Base-by-base conservation (phyloP, 2,888 invertebrate species). In the Sminthurides aquaticus region DNA sequence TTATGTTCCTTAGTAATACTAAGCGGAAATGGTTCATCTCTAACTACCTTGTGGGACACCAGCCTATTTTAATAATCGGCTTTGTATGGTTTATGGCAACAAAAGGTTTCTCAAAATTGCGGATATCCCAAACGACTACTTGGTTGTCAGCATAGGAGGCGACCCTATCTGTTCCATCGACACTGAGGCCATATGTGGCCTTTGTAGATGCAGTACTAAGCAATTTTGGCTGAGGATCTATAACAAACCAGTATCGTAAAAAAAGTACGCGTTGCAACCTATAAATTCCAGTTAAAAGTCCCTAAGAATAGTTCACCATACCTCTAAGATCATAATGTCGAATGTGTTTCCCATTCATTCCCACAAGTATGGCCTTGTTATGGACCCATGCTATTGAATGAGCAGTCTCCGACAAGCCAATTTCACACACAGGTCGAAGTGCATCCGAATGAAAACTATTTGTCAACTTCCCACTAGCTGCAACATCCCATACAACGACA, bases 261-360 rank as follows among this genome's bases (percentile, higher is more conserved):
- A 43, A 15, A 62, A 24, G 26, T 25, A 62, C 24, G 18, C 22
- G 18, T 64, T 22, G 15, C 18, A 34, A 52, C 8, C 22, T 11
- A n/a, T 24, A 34, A 43, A 49, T 52, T 52, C 25, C 3, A 57
- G 3, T 57, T 43, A 20, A 59, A 54, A 59, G 18, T 18, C 43
- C 3, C 18, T 27, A 61, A 18, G 2, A 11, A 49, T 2, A 58
- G 49, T 27, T 56, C 43, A 56, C 66, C 75, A 76, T 79, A 91
- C 94, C 93, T 84, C 95, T 82, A 2, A 94, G 83, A 80, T 96
- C 96, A 77, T 90, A 89, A 43, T 96, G 83, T 79, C 91, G 90
- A 54, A 97, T 85, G 75, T 87, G 86, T 76, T 94, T 94, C 75
- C 87, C 84, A 79, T 91, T 94, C 84, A 93, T 89, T 57, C 94